Base-by-base conservation (phyloP, 1,140 invertebrate genomes). In the Heterodera carotae region DNA sequence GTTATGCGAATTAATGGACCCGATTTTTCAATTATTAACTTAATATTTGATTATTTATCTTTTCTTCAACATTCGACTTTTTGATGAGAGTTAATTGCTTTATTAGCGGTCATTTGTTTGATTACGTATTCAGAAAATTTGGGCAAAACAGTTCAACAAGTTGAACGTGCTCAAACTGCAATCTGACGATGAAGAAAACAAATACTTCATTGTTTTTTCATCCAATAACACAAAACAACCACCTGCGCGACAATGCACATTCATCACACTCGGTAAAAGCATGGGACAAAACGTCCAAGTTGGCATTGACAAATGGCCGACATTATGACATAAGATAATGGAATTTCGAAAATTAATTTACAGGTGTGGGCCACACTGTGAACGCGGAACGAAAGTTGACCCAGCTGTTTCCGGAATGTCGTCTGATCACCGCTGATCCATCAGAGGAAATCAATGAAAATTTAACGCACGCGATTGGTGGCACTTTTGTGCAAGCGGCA, bases 401-500 rank as follows among this genome's bases (percentile, higher is more conserved):
- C 22, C 43, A 59, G 34, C 27, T 74, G 8, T 74, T 56, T 33
- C 71, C 71, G 34, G 71, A 74, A 60, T 74, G 71, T 34, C 71
- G 36, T 1, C 59, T 74, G 36, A 6, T 56, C 36, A 56, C 48
- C 15, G 71, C 64, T 31, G 71, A 74, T 60, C 71, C 71, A 4
- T 8, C 71, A 29, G 36, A 25, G 22, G 53, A 66, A 5, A 62
- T 74, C 64, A 74, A 74, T 36, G 59, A 25, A 18, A 56, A 74
- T 29, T 60, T 74, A 8, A 34, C 59, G 36, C 43, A 36, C 25
- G 53, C 25, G 12, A 62, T 74, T 27, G 71, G 71, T 25, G 71
- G 71, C 33, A 74, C 33, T 62, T 74, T 74, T 74, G 34, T 74
- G n/a, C n/a, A 74, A 5, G 71, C 71, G 36, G 71, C 71, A 25